Evolutionary conservation across 2,113 vertebrate species (phyloP), one percentile per base, ranked within the genome.

Genomic region (Leiothrix lutea): DNA sequence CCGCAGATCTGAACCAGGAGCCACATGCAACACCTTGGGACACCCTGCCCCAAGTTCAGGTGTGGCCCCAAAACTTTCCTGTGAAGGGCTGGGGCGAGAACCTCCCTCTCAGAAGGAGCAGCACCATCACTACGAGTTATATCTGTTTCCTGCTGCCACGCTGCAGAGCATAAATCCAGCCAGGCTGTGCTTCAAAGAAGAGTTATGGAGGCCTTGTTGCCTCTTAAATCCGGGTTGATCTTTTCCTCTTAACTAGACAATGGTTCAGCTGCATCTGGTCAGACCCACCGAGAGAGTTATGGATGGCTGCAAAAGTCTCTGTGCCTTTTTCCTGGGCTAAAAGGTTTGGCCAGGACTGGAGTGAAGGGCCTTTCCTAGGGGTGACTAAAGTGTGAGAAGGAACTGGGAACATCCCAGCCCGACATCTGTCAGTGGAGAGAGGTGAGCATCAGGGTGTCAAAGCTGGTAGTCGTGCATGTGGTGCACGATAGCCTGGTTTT

Each of bases 161-260:
- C 25, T 25, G 69, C 67, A 15, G 73, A 77, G 61, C 90, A 73
- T 92, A 89, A 94, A 95, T 80, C 44, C 71, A 87, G 78, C 47
- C 1, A 12, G 42, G 67, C 77, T 54, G 53, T 33, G 82, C 92
- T 83, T 66, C 60, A n/a, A 78, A 72, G 74, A 83, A 95, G 97
- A 96, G 90, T 95, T 93, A 86, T 84, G 86, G 80, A 92, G 93
- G 91, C 88, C 80, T 94, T n/a, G 42, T 78, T 72, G 87, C 82
- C 90, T 95, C 90, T 93, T 92, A 79, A 95, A 94, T 93, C 82
- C 4, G 9, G 73, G 73, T 58, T 81, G 86, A 92, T 95, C 88
- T 91, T 95, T 85, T 67, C 82, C 85, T 95, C 83, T 93, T 82
- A 91, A 91, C 86, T 31, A 71, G 74, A 85, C 24, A 7, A 79